phyloP scores from a whole-genome alignment of 2,797 vertebrate species.

The Lagocephalus sceleratus region DNA sequence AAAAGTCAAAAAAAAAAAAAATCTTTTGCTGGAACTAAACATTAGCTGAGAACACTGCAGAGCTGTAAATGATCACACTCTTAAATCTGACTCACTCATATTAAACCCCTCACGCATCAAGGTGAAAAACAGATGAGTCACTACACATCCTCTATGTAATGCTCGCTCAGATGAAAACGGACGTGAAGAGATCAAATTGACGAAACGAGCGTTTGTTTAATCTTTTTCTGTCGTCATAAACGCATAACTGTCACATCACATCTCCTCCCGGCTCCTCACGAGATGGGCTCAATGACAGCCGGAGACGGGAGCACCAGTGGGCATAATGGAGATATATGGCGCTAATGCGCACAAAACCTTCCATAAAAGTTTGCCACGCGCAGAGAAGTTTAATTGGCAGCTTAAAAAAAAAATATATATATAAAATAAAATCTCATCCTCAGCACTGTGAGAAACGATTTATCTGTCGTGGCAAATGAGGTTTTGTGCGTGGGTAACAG shows the following conservation, averaged over 20 bases:
- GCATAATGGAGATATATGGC: slow-evolving; percentile 11
- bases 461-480: neutral
- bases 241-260: slow-evolving; percentile 1
- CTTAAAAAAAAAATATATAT: too few relatives aligned
- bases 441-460: neutral
- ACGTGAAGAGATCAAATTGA: neutral
- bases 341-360: slow-evolving; percentile 6
- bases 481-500: neutral
- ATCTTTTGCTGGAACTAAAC: too few relatives aligned
- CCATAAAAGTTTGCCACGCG: slow-evolving; percentile 2
- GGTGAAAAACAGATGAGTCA: slow-evolving; percentile 2
- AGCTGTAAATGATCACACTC: too few relatives aligned
- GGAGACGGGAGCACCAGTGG: neutral
- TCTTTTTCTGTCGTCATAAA: neutral
- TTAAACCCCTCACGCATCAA: neutral
- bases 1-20: too few relatives aligned
- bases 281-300: slow-evolving; percentile 15
- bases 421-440: neutral
- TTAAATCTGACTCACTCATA: too few relatives aligned
- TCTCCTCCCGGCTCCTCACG: slow-evolving; percentile 12
- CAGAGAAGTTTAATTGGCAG: slow-evolving; percentile 11
- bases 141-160: neutral
- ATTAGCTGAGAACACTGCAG: too few relatives aligned
- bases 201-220: neutral
- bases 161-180: neutral